phyloP scores from a whole-genome alignment of 2,797 vertebrate species.

The Chiloscyllium punctatum region DNA sequence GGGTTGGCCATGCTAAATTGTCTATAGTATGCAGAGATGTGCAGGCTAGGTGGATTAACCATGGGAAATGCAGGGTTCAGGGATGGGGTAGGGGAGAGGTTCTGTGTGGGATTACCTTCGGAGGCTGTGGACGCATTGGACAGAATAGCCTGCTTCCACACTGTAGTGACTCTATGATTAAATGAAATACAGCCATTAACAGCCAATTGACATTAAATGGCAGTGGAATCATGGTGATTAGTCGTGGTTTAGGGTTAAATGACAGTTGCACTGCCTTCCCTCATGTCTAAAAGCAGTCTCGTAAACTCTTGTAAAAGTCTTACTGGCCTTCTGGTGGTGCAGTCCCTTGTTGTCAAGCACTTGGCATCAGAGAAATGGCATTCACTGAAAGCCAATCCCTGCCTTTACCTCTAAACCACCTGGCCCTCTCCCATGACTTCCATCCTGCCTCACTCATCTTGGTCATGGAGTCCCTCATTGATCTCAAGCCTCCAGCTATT shows the following conservation, averaged over 20 bases:
- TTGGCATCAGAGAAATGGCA: not conserved
- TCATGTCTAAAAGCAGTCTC: not conserved
- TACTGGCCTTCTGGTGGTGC: not conserved
- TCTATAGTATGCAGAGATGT: too few relatives aligned
- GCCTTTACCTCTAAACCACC: not conserved
- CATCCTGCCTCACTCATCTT: not conserved
- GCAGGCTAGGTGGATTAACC: too few relatives aligned
- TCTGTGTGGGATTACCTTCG: too few relatives aligned
- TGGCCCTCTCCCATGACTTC: too few relatives aligned
- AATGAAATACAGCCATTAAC: not conserved
- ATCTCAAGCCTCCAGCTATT: not conserved
- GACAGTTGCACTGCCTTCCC: too few relatives aligned
- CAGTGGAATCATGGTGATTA: not conserved
- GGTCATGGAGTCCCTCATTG: not conserved
- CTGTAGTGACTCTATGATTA: not conserved
- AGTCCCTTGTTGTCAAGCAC: not conserved
- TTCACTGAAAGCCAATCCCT: not conserved
- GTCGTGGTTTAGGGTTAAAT: too few relatives aligned
- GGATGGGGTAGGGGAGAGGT: too few relatives aligned
- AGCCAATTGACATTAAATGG: not conserved
- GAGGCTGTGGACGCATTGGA: too few relatives aligned
- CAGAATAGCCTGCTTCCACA: too few relatives aligned
- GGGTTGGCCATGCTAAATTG: too few relatives aligned
- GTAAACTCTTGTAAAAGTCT: not conserved
- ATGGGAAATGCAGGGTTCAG: too few relatives aligned